phyloP scores from a whole-genome alignment of 2,113 vertebrate species.

The Alosa alosa region DNA sequence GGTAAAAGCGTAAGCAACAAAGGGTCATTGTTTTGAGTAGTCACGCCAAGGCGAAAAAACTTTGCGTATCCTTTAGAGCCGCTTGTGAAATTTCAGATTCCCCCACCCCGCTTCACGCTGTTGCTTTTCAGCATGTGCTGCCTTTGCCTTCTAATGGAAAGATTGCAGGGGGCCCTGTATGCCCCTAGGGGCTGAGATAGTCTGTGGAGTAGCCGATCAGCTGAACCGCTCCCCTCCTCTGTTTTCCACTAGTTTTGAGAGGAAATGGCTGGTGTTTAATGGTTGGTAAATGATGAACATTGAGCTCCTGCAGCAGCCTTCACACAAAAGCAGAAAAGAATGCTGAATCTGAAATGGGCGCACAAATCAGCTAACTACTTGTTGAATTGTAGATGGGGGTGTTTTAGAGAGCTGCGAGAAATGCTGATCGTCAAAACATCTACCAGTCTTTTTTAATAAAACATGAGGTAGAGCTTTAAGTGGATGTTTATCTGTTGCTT shows the following conservation, averaged over 20 bases:
- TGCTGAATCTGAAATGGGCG: not conserved
- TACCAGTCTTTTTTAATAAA: not conserved
- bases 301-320: not conserved
- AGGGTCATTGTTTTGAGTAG: not conserved
- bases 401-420: constrained; percentile 35
- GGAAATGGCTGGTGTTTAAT: not conserved
- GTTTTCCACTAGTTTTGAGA: not conserved
- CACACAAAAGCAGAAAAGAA: not conserved
- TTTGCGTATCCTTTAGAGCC: not conserved
- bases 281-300: not conserved
- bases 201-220: not conserved
- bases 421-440: constrained; percentile 28
- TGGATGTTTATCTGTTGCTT: constrained; percentile 20
- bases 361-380: not conserved
- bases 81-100: not conserved
- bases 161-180: not conserved
- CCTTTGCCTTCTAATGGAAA: not conserved
- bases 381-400: not conserved
- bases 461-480: not conserved
- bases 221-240: not conserved
- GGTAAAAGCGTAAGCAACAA: constrained; percentile 1
- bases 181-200: not conserved
- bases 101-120: not conserved
- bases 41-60: not conserved
- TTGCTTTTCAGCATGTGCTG: not conserved